A percentile compares a stretch with the other conserved stretches of the same genome.
Evolutionary conservation across 2,797 vertebrate genomes (phyloP).

Genomic region (Gobionotothen gibberifrons): DNA sequence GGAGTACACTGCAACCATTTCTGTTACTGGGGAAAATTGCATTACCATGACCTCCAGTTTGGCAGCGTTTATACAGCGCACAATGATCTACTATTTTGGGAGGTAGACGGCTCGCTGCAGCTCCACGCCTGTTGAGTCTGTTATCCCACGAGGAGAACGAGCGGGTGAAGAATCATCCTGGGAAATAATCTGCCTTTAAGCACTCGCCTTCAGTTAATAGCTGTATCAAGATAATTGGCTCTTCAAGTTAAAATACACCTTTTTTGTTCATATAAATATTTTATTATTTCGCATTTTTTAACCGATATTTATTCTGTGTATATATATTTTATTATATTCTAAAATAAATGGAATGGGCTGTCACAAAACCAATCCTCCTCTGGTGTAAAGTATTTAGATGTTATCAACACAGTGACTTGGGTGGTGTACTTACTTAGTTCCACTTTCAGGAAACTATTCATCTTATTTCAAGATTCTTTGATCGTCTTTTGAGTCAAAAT

Average conservation of each 20-base stretch:
- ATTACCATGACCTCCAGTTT: constrained; percentile 70
- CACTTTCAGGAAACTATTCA: neutral
- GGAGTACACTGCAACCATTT: constrained; percentile 55
- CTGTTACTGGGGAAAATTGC: constrained; percentile 76
- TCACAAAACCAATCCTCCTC: no score
- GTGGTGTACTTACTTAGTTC: neutral
- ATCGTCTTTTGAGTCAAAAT: no score
- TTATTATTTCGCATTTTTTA: no score
- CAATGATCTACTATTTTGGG: constrained; percentile 55
- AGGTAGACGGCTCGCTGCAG: constrained; percentile 6
- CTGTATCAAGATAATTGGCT: neutral
- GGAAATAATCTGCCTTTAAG: constrained; percentile 18
- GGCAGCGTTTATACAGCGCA: constrained; percentile 54
- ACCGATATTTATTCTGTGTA: no score
- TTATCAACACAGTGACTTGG: neutral
- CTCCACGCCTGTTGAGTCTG: constrained; percentile 31
- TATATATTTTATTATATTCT: no score
- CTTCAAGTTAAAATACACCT: neutral
- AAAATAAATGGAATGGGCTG: no score
- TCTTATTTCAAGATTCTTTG: no score
- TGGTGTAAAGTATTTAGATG: no score
- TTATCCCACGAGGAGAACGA: neutral
- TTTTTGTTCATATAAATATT: neutral
- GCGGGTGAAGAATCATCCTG: constrained; percentile 7
- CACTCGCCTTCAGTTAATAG: neutral